Conservation (phyloP, 2,113 vertebrate genomes). For the Acanthisitta chloris region DNA sequence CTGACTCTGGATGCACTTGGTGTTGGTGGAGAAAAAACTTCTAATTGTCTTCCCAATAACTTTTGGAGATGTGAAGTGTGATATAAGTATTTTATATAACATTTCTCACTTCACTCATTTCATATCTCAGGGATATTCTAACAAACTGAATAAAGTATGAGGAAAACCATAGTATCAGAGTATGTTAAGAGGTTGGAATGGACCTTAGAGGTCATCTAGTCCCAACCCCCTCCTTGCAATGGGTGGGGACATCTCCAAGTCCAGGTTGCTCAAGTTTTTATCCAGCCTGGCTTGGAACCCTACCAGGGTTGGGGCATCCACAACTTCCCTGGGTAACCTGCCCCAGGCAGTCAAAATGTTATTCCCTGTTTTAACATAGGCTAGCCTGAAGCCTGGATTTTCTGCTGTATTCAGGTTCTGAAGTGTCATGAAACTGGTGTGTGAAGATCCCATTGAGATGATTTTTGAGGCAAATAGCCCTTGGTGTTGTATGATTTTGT, state of each 20-base stretch:
- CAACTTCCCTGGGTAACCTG: no score
- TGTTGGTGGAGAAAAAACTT: neutral
- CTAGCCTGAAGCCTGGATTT: neutral
- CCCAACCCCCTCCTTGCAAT: no score
- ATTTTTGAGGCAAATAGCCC: neutral
- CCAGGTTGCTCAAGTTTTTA: no score
- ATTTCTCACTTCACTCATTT: rapidly evolving
- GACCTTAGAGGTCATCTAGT: no score
- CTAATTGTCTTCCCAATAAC: neutral
- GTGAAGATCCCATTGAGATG: neutral
- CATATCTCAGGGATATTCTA: neutral
- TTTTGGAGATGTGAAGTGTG: neutral
- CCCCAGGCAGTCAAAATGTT: no score
- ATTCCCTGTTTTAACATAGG: neutral
- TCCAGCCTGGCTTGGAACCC: no score
- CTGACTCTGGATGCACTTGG: neutral
- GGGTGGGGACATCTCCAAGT: no score
- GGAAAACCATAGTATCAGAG: no score
- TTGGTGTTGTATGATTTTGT: neutral
- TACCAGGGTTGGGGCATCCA: no score
- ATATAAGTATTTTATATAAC: rapidly evolving
- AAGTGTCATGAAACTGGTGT: neutral
- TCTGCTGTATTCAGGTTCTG: neutral
- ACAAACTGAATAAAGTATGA: rapidly evolving
- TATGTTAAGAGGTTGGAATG: no score